Percentiles rank a stretch among this genome's conserved stretches.
Conservation (phyloP, 2,888 invertebrate genomes). For the Parnassius mnemosyne region DNA sequence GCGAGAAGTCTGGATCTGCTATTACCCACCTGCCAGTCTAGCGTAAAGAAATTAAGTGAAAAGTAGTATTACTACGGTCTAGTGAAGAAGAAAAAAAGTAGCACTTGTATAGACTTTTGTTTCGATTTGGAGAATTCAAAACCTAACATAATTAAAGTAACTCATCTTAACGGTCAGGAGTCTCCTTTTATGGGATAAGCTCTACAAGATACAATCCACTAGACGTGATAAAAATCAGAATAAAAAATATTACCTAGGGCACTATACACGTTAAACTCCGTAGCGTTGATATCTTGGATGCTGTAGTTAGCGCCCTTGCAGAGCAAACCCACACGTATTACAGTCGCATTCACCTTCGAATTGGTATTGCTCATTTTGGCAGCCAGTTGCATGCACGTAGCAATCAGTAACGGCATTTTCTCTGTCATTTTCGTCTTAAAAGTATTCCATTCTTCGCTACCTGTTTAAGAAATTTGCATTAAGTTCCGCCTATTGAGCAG, state of each 20-base stretch:
- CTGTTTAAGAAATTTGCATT: not conserved
- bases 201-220: too few species aligned
- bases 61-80: too few species aligned
- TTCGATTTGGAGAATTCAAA: too few species aligned
- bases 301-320: constrained; percentile 34
- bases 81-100: too few species aligned
- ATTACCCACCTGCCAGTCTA: too few species aligned
- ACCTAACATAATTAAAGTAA: too few species aligned
- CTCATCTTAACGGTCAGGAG: too few species aligned
- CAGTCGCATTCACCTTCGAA: constrained; percentile 31
- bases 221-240: too few species aligned
- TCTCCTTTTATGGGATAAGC: too few species aligned
- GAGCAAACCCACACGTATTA: constrained; percentile 36
- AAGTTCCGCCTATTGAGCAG: not conserved
- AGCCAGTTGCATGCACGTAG: constrained; percentile 47
- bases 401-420: constrained; percentile 40
- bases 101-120: too few species aligned
- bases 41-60: too few species aligned
- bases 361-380: constrained; percentile 48
- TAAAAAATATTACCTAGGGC: constrained; percentile 38
- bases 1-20: too few species aligned
- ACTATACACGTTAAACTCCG: constrained; percentile 46
- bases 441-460: not conserved
- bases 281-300: constrained; percentile 38
- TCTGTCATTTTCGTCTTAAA: constrained; percentile 31